Evolutionary conservation across 2,888 invertebrate genomes (phyloP).

Genomic region (Microctonus brassicae): DNA sequence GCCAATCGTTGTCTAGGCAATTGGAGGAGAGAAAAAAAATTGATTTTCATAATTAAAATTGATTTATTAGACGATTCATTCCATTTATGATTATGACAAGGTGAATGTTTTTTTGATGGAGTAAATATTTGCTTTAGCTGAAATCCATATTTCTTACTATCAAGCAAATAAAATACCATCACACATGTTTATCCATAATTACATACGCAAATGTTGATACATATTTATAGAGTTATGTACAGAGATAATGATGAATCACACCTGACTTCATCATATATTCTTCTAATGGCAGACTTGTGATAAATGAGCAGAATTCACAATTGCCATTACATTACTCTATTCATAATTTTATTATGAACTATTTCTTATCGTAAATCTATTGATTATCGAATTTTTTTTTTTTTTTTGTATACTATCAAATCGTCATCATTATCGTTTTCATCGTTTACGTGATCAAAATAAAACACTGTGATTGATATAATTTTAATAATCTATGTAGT

Average conservation of each 20-base stretch:
- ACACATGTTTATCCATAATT: background rate
- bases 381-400: background rate
- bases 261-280: no score
- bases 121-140: conserved; percentile 9
- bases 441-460: background rate
- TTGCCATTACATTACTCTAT: no score
- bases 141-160: background rate
- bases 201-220: background rate
- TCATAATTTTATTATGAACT: no score
- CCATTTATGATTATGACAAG: conserved; percentile 35
- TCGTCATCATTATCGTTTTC: background rate
- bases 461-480: background rate
- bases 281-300: no score
- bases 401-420: background rate
- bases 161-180: background rate
- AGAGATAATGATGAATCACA: background rate
- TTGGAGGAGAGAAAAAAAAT: conserved; percentile 11
- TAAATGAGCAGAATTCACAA: no score
- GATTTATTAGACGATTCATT: background rate
- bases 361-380: no score
- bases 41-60: conserved; percentile 8
- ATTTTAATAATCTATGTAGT: background rate
- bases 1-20: conserved; percentile 21
- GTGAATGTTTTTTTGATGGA: conserved; percentile 25
- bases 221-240: conserved; percentile 1